Conservation (phyloP, 37 sponge, comb jelly and placozoan genomes). For the Cladorhizidae sp. region DNA sequence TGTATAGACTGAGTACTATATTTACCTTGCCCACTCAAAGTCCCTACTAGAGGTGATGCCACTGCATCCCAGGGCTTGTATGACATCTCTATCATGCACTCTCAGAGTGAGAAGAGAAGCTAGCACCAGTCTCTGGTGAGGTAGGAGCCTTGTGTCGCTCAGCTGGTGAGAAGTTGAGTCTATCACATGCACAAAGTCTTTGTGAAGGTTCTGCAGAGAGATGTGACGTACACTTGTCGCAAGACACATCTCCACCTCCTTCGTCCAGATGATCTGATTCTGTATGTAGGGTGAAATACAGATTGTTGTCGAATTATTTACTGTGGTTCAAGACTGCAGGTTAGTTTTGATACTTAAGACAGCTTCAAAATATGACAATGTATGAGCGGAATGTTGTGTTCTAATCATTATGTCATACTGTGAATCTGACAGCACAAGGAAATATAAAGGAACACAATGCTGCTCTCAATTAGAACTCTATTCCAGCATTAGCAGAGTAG, state of each 20-base stretch:
- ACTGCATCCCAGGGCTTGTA: slow-evolving; percentile 29
- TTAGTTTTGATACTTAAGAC: no score
- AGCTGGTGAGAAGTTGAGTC: slow-evolving; percentile 14
- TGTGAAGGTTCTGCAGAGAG: slow-evolving; percentile 8
- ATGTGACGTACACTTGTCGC: not conserved
- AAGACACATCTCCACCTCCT: slow-evolving; percentile 51
- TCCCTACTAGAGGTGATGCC: slow-evolving; percentile 29
- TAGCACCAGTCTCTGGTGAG: slow-evolving; percentile 18
- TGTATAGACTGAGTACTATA: no score
- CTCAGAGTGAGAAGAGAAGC: slow-evolving; percentile 55
- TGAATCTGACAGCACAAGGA: no score
- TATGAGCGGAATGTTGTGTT: no score
- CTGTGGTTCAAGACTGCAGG: no score
- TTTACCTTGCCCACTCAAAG: slow-evolving; percentile 79
- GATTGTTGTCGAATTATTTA: no score
- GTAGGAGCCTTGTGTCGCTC: not conserved
- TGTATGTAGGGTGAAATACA: slow-evolving; percentile 5
- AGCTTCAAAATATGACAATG: no score
- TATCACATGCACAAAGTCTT: slow-evolving; percentile 36
- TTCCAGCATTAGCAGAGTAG: no score
- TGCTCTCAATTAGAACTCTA: no score
- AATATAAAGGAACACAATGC: no score
- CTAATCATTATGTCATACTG: no score
- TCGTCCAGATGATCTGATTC: slow-evolving; percentile 61
- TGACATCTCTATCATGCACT: slow-evolving; percentile 73